These are phyloP conservation scores for Portunus trituberculatus DNA, from an alignment of 1,140 invertebrate genomes.

Conservation along the genomic window DNA sequence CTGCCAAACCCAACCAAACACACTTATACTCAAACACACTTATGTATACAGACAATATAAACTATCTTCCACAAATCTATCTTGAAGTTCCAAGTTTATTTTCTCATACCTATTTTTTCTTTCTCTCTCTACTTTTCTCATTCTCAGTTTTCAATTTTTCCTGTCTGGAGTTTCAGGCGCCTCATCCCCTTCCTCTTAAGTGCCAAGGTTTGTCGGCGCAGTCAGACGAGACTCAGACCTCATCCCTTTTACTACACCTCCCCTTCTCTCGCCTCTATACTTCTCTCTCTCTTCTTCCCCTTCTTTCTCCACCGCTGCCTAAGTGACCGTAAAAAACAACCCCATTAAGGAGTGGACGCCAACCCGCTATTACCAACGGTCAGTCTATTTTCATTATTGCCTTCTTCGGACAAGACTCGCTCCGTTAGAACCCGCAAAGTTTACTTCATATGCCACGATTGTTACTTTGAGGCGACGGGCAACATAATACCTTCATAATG, in stretches of 20 bases:
- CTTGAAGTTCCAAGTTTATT: not conserved
- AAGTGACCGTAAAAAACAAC: slow-evolving; percentile 10
- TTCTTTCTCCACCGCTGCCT: not conserved
- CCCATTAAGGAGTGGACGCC: not conserved
- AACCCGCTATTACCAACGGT: not conserved
- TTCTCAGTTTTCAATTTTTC: not conserved
- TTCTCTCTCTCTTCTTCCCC: not conserved
- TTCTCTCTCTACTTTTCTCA: not conserved
- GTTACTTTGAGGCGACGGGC: too few relatives aligned
- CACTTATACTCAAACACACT: not conserved
- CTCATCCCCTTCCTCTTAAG: not conserved
- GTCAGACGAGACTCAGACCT: not conserved
- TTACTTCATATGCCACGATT: too few relatives aligned
- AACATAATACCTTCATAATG: too few relatives aligned
- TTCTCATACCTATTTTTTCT: not conserved
- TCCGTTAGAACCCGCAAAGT: too few relatives aligned
- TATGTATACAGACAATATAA: not conserved
- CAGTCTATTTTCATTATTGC: not conserved
- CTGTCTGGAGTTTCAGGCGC: not conserved
- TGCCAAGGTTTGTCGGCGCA: not conserved
- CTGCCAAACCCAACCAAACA: not conserved
- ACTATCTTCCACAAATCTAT: too few relatives aligned
- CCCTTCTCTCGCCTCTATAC: not conserved
- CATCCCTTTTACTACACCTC: not conserved
- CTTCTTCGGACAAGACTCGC: not conserved